Evolutionary conservation across 2,888 invertebrate species (phyloP), one percentile per base, ranked within the genome.

Genomic region (Allophyes oxyacanthae): DNA sequence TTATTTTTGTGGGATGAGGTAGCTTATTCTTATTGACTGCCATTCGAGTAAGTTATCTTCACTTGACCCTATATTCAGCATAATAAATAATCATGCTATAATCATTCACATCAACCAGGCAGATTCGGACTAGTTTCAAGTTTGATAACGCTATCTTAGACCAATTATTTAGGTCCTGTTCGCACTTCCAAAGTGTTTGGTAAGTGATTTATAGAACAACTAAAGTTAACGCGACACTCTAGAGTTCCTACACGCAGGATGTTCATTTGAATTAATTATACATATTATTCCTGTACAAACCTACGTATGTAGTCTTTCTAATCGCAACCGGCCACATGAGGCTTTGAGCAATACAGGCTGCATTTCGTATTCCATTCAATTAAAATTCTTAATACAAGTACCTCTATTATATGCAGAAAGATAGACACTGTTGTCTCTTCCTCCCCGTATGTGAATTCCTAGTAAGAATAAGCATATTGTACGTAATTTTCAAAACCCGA

Each of bases 201-300:
- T 40, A 57, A 50, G 43, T 74, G 66, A 71, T 75, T 60, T 71
- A 71, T 65, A 38, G 43, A 42, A 56, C 66, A 51, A 44, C 55
- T 58, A 48, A 70, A 49, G 52, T 57, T 74, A 50, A 44, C 46
- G 43, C 48, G 36, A 43, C 45, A 33, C 26, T n/a, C n/a, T n/a
- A n/a, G n/a, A n/a, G n/a, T n/a, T n/a, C n/a, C n/a, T 28, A 44
- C 14, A 36, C 33, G 28, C 48, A 34, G 41, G 11, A 37, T 53
- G 44, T 44, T 65, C 50, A 33, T 55, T 60, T 46, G 50, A 46
- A 68, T 66, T 56, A 68, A 72, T 72, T 56, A 20, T 20, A 20
- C 6, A n/a, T 56, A 72, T 43, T 53, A 33, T 20, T 28, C 25
- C 7, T 49, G 44, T 34, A 45, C 15, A 42, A 52, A 52, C 32